These are phyloP conservation scores for Aphelenchoides besseyi DNA, from an alignment of 1,140 invertebrate species.

Conservation along the genomic window DNA sequence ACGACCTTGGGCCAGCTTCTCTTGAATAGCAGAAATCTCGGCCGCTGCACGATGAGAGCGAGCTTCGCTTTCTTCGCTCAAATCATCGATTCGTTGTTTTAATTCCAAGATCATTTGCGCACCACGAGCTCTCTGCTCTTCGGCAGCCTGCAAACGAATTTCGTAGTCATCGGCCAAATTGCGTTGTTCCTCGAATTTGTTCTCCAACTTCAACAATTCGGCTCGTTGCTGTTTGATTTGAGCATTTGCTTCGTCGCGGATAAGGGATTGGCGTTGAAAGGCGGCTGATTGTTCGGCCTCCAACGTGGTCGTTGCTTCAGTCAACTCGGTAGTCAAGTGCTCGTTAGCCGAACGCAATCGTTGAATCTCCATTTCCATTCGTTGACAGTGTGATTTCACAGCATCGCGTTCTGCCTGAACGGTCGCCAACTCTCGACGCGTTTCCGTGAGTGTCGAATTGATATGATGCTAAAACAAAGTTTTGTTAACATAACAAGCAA, in stretches of 20 bases:
- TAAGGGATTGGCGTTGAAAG: neutral
- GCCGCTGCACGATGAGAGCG: neutral
- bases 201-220: conserved; percentile 14
- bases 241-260: neutral
- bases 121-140: neutral
- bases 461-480: neutral
- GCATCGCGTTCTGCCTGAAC: neutral
- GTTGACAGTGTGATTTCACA: neutral
- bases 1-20: neutral
- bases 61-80: neutral
- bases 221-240: conserved; percentile 18
- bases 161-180: neutral
- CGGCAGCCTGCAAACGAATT: neutral
- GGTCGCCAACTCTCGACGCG: neutral
- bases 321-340: conserved; percentile 1
- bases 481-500: neutral
- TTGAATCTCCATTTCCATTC: neutral
- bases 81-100: neutral
- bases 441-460: neutral
- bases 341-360: conserved; percentile 8
- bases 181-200: neutral
- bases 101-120: neutral
- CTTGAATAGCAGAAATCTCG: neutral
- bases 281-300: neutral
- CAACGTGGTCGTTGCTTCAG: neutral